Evolutionary conservation across 2,797 vertebrate genomes (phyloP), one percentile per base, ranked within the genome.

Genomic region (Propithecus deckenii): DNA sequence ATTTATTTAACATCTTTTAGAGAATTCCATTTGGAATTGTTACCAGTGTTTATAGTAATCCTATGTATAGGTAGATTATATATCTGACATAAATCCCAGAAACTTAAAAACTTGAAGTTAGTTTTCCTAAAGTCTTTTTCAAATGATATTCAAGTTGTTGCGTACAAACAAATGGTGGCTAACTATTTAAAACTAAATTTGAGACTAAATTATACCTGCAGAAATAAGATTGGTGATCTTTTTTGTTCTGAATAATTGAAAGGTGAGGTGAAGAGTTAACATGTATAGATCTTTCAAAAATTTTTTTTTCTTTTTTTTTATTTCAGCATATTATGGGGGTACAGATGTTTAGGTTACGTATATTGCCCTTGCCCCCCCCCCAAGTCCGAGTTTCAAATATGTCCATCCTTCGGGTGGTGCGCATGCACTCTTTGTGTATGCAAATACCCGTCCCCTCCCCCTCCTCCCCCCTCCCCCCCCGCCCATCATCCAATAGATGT

Each of bases 1-100:
- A 84, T 25, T n/a, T 71, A 92, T 38, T 91, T 84, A 92, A 80
- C 5, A n/a, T 48, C 20, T 46, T 94, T 93, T 11, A 95, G 50
- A 63, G 7, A 89, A 89, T 71, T 87, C 28, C 13, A 78, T 78
- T 92, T 79, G 86, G 22, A 91, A 86, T 23, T 72, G 57, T 76
- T 55, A 15, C 50, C 30, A 65, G 1, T 52, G 23, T 30, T 76
- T 86, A 87, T 8, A 83, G 46, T 30, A 38, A 86, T 89, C 11
- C 32, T 46, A 46, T 50, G 14, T 65, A 1, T n/a, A 89, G 12
- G 3, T 48, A 63, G 38, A 76, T 23, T 65, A 50, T 20, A 84
- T n/a, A 28, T 84, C 10, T 85, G 32, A 76, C 1, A 7, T 84
- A 89, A 86, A 87, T 61, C 59, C 55, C 0, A 76, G 41, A 96